These are phyloP conservation scores for Cyphomyrus plagiostoma DNA, from an alignment of 2,113 vertebrate species.

Conservation along the genomic window DNA sequence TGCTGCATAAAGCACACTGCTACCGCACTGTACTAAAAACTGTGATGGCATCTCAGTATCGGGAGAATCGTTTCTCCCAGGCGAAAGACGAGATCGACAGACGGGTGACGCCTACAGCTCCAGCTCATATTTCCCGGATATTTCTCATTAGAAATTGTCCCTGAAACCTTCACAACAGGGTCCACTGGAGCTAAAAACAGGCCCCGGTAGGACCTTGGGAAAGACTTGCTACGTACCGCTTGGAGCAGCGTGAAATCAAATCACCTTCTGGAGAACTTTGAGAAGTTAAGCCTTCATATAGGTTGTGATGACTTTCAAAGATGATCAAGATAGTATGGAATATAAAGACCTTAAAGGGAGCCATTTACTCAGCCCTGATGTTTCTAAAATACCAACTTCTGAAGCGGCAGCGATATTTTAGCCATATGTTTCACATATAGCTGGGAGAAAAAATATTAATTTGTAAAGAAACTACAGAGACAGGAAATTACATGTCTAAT, in stretches of 20 bases:
- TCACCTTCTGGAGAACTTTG: neutral
- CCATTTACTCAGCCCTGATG: neutral
- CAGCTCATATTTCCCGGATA: neutral
- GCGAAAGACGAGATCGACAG: neutral
- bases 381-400: neutral
- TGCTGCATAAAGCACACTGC: too few species aligned
- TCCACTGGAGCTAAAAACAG: neutral
- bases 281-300: neutral
- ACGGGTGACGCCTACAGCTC: neutral
- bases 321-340: neutral
- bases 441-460: neutral
- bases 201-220: neutral
- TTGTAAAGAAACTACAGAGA: neutral
- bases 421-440: neutral
- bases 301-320: constrained; percentile 2
- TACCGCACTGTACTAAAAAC: neutral
- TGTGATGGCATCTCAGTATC: too few species aligned
- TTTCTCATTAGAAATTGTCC: neutral
- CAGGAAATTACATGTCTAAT: neutral
- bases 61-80: neutral
- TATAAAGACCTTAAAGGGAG: neutral
- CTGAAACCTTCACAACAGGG: neutral
- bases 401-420: neutral
- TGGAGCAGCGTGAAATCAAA: neutral
- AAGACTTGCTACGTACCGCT: neutral